Conservation (phyloP, 2,113 vertebrate genomes). For the Alethe castanea region DNA sequence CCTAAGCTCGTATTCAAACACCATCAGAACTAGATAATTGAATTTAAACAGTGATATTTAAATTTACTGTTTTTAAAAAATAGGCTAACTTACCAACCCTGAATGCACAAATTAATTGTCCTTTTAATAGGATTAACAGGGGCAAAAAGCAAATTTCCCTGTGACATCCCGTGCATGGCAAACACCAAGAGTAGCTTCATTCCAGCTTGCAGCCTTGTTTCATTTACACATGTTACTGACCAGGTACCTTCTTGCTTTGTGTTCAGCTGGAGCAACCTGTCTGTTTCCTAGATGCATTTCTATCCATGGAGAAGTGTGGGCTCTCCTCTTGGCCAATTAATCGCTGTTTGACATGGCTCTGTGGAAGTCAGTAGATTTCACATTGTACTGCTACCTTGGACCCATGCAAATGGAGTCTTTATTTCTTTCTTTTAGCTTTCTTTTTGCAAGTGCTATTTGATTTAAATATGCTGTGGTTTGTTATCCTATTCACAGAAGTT, state of each 20-base stretch:
- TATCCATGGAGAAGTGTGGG: not conserved
- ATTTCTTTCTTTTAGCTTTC: not conserved
- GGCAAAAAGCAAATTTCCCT: not conserved
- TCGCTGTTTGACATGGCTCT: accelerated
- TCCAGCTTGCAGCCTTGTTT: not conserved
- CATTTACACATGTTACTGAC: too few relatives aligned
- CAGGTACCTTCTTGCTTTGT: not conserved
- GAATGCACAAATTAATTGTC: not conserved
- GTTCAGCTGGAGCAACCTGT: not conserved
- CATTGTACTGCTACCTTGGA: not conserved
- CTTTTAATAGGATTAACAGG: not conserved
- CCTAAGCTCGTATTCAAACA: not conserved
- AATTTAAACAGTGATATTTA: not conserved
- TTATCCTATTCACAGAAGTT: not conserved
- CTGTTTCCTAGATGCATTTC: not conserved
- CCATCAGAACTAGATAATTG: not conserved
- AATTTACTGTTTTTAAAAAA: not conserved
- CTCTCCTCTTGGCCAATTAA: not conserved
- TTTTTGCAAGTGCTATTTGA: not conserved
- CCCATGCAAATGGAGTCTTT: not conserved
- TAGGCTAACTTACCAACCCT: not conserved
- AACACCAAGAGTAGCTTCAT: too few relatives aligned
- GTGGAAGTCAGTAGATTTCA: not conserved
- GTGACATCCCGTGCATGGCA: not conserved
- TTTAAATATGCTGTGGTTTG: not conserved